These are phyloP conservation scores for Cinara cedri DNA, from an alignment of 2,888 invertebrate species.

Conservation along the genomic window DNA sequence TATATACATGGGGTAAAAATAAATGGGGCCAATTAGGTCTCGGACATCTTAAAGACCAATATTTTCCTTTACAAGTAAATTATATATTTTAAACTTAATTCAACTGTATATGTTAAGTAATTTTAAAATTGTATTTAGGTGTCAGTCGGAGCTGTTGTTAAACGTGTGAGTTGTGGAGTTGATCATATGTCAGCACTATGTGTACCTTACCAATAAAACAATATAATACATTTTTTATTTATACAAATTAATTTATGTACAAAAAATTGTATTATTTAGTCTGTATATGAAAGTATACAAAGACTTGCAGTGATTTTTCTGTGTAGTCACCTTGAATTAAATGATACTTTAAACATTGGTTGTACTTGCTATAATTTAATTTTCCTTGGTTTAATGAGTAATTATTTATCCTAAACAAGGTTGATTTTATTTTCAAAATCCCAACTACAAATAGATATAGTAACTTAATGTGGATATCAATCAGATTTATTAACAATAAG, in stretches of 20 bases:
- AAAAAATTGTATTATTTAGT: constrained; percentile 17
- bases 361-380: too few relatives aligned
- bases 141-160: constrained; percentile 77
- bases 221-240: constrained; percentile 8
- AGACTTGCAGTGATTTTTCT: constrained; percentile 26
- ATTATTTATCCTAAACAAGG: neutral
- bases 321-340: too few relatives aligned
- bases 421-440: neutral
- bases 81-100: neutral
- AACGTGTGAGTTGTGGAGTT: constrained; percentile 79
- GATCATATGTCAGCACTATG: constrained; percentile 84
- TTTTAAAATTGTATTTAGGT: constrained; percentile 63
- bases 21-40: constrained; percentile 82
- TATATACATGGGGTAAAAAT: constrained; percentile 93
- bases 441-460: too few relatives aligned
- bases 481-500: too few relatives aligned
- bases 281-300: neutral
- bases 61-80: constrained; percentile 81
- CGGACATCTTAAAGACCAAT: constrained; percentile 80
- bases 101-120: constrained; percentile 6
- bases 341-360: too few relatives aligned
- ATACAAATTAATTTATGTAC: neutral
- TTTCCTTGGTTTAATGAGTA: neutral
- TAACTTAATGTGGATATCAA: too few relatives aligned
- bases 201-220: constrained; percentile 65